phyloP scores from a whole-genome alignment of 2,113 vertebrate species.

The Leptocoma aspasia region DNA sequence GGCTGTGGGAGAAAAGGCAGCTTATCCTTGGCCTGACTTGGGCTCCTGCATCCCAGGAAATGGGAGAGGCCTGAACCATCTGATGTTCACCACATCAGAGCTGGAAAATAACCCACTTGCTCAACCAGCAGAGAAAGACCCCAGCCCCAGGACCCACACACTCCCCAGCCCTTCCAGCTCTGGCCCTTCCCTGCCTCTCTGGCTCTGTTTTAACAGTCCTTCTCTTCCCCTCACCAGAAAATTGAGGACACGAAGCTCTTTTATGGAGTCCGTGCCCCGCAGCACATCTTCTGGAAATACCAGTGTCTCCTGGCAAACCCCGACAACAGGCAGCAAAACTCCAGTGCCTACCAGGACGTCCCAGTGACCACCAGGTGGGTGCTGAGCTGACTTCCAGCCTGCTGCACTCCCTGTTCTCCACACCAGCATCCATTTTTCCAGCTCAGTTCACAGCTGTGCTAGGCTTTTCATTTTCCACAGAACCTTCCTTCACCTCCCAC shows the following conservation, averaged over 20 bases:
- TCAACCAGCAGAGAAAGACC: not conserved
- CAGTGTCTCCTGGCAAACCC: constrained; percentile 76
- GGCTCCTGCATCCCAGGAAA: not conserved
- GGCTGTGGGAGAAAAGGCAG: not conserved
- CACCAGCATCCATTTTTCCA: not conserved
- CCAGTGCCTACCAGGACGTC: not conserved
- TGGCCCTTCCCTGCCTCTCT: not conserved
- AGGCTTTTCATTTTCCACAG: not conserved
- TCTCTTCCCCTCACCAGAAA: constrained; percentile 56
- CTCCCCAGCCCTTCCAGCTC: not conserved
- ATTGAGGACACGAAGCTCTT: constrained; percentile 75
- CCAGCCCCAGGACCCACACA: not conserved
- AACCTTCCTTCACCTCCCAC: not conserved
- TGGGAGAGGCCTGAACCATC: not conserved
- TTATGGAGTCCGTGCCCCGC: constrained; percentile 78
- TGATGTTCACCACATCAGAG: not conserved
- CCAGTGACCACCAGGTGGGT: constrained; percentile 72
- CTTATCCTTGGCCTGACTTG: too few relatives aligned
- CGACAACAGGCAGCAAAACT: not conserved
- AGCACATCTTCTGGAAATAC: constrained; percentile 76
- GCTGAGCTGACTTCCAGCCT: not conserved
- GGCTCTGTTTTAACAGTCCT: not conserved
- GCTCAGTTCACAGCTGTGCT: not conserved
- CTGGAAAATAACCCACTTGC: not conserved
- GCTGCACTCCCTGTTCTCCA: not conserved